Base-by-base conservation (phyloP, 2,888 invertebrate species). In the Phortica okadai region DNA sequence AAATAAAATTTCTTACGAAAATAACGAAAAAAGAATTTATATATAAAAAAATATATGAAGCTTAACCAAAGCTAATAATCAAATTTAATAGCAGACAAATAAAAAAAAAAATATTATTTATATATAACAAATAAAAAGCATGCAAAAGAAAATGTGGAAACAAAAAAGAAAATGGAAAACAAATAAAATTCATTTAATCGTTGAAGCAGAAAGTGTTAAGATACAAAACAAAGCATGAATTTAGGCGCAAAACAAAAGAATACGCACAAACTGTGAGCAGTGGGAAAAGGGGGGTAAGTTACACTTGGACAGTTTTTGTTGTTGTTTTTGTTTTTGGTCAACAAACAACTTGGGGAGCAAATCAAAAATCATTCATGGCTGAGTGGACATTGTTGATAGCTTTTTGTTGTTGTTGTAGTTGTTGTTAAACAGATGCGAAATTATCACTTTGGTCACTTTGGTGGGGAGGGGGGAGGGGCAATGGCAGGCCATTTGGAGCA, bases 321-420 rank as follows among this genome's bases (percentile, higher is more conserved):
- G 50, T 14, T 50, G 8, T 6, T 45, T 6, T 45, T 45, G 45
- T 2, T 50, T 50, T 11, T 50, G 50, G 50, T 50, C 8, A 16
- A 16, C 10, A 21, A 21, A 62, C 21, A 10, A 16, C 50, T 4
- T 21, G 62, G 4, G 5, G 2, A 0, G n/a, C 21, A 72, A 56
- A 33, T 56, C 54, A 72, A 72, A 72, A 72, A 33, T 21, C 44
- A 56, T 72, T 72, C 70, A 72, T 72, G 33, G 54, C 6, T 54
- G 54, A 72, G 21, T 56, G 54, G 56, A 41, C 41, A 42, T n/a
- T 10, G 62, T 10, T 14, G 21, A 14, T 14, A 42, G 41, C 66
- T 11, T 62, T 2, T 10, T 10, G 10, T 10, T 10, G 54, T 54
- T 10, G 54, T 54, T 54, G 54, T 2, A 5, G 50, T 50, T 50